Conservation (phyloP, 2,888 invertebrate genomes). For the Amphiduros pacificus region DNA sequence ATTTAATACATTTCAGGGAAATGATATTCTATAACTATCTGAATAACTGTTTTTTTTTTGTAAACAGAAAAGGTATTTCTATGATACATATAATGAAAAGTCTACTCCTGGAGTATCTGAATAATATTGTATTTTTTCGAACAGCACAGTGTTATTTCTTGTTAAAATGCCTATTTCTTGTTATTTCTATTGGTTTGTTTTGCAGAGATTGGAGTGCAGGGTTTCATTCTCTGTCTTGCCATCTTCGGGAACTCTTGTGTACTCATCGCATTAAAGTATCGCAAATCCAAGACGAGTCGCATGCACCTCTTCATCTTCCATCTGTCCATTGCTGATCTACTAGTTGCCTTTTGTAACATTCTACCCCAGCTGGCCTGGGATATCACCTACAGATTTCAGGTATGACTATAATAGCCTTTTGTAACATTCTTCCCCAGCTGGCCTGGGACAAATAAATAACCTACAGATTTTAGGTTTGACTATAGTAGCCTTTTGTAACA, state of each 20-base stretch:
- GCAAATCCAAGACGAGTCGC: constrained; percentile 65
- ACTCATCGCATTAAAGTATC: constrained; percentile 39
- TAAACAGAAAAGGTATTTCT: too few species aligned
- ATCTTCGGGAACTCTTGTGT: constrained; percentile 48
- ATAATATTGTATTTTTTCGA: too few species aligned
- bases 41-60: too few species aligned
- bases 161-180: too few species aligned
- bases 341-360: constrained; percentile 71
- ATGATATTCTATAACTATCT: too few species aligned
- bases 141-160: too few species aligned
- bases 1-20: too few species aligned
- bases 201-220: constrained; percentile 41
- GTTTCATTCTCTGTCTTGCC: constrained; percentile 43
- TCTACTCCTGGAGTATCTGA: too few species aligned
- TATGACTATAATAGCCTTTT: constrained; percentile 61
- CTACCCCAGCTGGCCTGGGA: constrained; percentile 63
- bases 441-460: constrained; percentile 37
- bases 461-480: neutral
- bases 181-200: too few species aligned
- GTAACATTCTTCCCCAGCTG: constrained; percentile 68
- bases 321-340: constrained; percentile 71
- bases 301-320: constrained; percentile 75
- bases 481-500: constrained; percentile 72
- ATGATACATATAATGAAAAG: too few species aligned
- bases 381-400: constrained; percentile 39